Conservation (phyloP, 2,113 vertebrate genomes). For the Percopsis transmontana region DNA sequence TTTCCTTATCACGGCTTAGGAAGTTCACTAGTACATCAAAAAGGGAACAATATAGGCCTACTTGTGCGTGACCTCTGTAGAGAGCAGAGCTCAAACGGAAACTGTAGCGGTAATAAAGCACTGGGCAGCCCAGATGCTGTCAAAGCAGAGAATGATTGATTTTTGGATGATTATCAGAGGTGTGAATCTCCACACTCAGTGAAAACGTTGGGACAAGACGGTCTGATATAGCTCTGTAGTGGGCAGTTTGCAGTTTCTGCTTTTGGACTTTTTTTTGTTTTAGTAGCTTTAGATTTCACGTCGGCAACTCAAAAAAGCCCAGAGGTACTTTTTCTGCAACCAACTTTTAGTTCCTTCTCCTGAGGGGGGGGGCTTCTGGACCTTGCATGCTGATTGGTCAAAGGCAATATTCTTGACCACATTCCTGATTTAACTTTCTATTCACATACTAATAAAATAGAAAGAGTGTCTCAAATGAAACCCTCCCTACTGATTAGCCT, state of each 20-base stretch:
- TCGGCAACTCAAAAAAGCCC: neutral
- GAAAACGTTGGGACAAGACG: slow-evolving; percentile 31
- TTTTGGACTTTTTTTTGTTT: neutral
- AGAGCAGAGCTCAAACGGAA: slow-evolving; percentile 27
- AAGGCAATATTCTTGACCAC: too few species aligned
- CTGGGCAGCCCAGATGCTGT: slow-evolving; percentile 23
- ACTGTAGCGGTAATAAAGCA: slow-evolving; percentile 32
- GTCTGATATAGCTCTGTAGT: slow-evolving; percentile 13
- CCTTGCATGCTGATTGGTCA: too few species aligned
- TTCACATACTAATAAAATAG: too few species aligned
- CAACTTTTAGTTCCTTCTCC: too few species aligned
- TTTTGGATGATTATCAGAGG: slow-evolving; percentile 24
- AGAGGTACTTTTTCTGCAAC: neutral
- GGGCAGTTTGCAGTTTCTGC: neutral
- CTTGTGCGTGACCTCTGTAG: slow-evolving; percentile 8
- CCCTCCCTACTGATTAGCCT: too few species aligned
- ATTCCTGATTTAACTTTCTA: too few species aligned
- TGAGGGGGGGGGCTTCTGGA: too few species aligned
- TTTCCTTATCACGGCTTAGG: slow-evolving; percentile 45
- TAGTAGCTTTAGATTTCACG: neutral
- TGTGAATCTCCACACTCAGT: slow-evolving; percentile 27
- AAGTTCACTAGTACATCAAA: slow-evolving; percentile 59
- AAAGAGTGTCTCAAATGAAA: too few species aligned
- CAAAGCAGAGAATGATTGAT: slow-evolving; percentile 37
- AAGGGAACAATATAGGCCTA: slow-evolving; percentile 35